A percentile compares a stretch with the other conserved stretches of the same genome.
phyloP scores from a whole-genome alignment of 1,140 invertebrate species.

The Littorina saxatilis region DNA sequence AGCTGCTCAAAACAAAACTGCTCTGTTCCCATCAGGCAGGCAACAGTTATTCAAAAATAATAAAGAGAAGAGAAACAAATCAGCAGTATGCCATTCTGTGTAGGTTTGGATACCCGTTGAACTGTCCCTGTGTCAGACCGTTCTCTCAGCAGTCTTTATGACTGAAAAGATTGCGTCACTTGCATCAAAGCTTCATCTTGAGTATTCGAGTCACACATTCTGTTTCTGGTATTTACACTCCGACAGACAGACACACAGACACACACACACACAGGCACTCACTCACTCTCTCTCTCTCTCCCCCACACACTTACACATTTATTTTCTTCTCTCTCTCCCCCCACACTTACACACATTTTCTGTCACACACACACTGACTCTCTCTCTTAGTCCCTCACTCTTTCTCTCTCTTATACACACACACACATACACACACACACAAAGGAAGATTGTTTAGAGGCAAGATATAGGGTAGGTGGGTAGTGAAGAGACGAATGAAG shows the following conservation, averaged over 20 bases:
- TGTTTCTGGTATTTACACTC: background rate
- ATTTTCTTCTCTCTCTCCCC: background rate
- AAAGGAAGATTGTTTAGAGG: too few relatives aligned
- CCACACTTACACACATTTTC: background rate
- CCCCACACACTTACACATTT: background rate
- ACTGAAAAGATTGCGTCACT: background rate
- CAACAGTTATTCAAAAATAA: too few relatives aligned
- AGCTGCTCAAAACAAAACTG: too few relatives aligned
- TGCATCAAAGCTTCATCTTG: background rate
- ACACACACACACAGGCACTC: background rate
- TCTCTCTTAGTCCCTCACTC: too few relatives aligned
- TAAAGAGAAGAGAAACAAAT: background rate
- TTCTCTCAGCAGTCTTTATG: background rate
- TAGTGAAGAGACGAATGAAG: too few relatives aligned
- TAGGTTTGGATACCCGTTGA: background rate
- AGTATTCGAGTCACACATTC: background rate
- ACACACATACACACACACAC: background rate
- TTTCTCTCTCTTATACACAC: too few relatives aligned
- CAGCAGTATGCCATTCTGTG: background rate
- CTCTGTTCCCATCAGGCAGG: too few relatives aligned
- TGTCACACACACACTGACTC: slow-evolving; percentile 6
- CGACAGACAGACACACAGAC: background rate
- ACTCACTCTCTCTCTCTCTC: slow-evolving; percentile 9
- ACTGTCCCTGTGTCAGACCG: background rate
- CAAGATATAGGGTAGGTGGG: too few relatives aligned